A percentile compares a stretch with the other conserved stretches of the same genome.
phyloP scores from a whole-genome alignment of 2,797 vertebrate genomes.

The Mastacembelus armatus region DNA sequence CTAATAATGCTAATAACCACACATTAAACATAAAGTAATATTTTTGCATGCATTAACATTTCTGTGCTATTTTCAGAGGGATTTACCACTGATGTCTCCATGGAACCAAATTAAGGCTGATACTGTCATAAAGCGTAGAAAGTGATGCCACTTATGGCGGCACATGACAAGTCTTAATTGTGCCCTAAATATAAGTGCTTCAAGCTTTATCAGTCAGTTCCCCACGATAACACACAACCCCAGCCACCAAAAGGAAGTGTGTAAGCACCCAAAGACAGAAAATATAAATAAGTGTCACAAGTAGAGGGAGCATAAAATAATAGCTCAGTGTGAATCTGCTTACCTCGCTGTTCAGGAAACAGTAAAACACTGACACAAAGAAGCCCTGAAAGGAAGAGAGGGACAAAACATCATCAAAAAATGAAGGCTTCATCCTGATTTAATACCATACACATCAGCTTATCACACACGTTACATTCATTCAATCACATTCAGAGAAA shows the following conservation, averaged over 20 bases:
- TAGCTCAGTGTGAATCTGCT: slow-evolving; percentile 74
- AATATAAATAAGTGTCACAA: slow-evolving; percentile 18
- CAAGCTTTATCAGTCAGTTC: slow-evolving; percentile 16
- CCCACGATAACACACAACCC: slow-evolving; percentile 26
- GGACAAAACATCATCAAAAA: slow-evolving; percentile 30
- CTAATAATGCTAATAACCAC: too few relatives aligned
- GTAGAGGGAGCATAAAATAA: slow-evolving; percentile 16
- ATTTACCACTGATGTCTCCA: slow-evolving; percentile 46
- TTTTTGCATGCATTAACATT: slow-evolving; percentile 16
- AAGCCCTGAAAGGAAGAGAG: slow-evolving; percentile 87
- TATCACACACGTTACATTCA: slow-evolving; percentile 30
- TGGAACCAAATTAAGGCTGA: slow-evolving; percentile 55
- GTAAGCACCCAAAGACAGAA: background rate
- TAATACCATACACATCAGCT: slow-evolving; percentile 38
- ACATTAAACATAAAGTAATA: too few relatives aligned
- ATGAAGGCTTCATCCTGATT: slow-evolving; percentile 34
- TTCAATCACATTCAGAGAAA: slow-evolving; percentile 29
- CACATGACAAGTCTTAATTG: slow-evolving; percentile 68
- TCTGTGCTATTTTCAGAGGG: slow-evolving; percentile 44
- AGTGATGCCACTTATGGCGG: slow-evolving; percentile 68
- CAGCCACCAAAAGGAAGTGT: slow-evolving; percentile 43
- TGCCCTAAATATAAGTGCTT: slow-evolving; percentile 54
- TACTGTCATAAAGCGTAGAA: slow-evolving; percentile 58
- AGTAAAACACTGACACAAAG: slow-evolving; percentile 99
- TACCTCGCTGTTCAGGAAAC: slow-evolving; percentile 99